Evolutionary conservation across 30 jellyfish, hydroid and myxozoan species (phyloP), one percentile per base, ranked within the genome.

Genomic region (Aurelia coerulea): DNA sequence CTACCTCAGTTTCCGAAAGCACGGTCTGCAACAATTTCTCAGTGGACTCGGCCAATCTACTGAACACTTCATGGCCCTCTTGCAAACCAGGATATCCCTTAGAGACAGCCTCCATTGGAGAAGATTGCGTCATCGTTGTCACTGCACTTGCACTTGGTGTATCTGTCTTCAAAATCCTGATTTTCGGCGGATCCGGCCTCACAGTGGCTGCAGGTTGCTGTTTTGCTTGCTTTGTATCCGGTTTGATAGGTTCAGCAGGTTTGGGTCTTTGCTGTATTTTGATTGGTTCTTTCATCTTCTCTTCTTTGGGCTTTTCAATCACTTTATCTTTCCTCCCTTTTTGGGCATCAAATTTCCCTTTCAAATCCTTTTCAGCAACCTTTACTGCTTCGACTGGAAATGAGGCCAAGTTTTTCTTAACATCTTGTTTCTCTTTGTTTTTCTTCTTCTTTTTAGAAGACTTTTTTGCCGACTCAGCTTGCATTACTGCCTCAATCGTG

Each of bases 1-100:
- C 42, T 65, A 84, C 99, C 90, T 95, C 99, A 9, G 99, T 95
- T 59, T 95, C 99, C 3, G 92, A 84, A 14, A 95, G 90, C 31
- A 95, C 99, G 18, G 92, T 84, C 78, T 95, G 94, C 96, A 95
- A 87, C 62, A 95, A 86, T 62, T 89, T 95, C 74, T 95, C 97
- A 29, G 99, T 95, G 19, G 99, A 89, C 65, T 95, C 99, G 0
- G 99, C 96, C 46, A 95, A 65, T 19, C 96, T 80, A 60, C 93
- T 85, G 65, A 95, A 96, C 65, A 78, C 88, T 9, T 90, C 96
- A 35, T 90, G 97, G 37, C 90, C 95, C 52, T 90, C 97, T 31
- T 90, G 96, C 81, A 79, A 33, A 0, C 74, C 95, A 8, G 91
- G 96, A 33, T 65, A 86, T 31, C 86, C 74, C 74, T 76, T 76